A percentile compares a stretch with the other conserved stretches of the same genome.
These are phyloP conservation scores for Isurus oxyrinchus DNA, from an alignment of 2,113 vertebrate species.

Conservation along the genomic window DNA sequence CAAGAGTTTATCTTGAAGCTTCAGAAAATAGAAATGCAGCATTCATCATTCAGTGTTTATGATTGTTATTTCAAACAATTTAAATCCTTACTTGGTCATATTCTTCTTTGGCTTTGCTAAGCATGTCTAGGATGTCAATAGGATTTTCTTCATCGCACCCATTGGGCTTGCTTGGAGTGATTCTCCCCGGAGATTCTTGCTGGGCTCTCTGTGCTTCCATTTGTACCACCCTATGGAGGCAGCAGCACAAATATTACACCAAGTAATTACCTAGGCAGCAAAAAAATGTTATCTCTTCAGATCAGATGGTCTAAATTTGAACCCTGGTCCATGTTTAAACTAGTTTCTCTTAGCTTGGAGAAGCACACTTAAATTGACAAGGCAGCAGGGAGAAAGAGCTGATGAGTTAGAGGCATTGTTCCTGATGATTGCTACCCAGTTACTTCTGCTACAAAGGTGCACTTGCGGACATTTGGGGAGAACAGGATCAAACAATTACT, in stretches of 20 bases:
- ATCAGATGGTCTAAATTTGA: neutral
- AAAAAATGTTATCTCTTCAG: neutral
- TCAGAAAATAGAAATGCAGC: neutral
- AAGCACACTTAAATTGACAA: neutral
- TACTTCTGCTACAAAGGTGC: neutral
- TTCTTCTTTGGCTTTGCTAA: conserved; percentile 93
- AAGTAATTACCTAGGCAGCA: neutral
- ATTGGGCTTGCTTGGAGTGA: conserved; percentile 64
- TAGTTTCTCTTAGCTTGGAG: neutral
- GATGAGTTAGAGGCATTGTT: neutral
- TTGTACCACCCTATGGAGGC: conserved; percentile 72
- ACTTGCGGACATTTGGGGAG: neutral
- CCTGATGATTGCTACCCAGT: neutral
- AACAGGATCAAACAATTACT: neutral
- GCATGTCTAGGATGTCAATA: conserved; percentile 89
- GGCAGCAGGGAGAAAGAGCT: neutral
- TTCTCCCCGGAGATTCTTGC: conserved; percentile 64
- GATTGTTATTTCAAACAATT: neutral
- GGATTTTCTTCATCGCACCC: conserved; percentile 66
- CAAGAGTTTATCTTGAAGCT: neutral
- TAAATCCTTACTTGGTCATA: conserved; percentile 76
- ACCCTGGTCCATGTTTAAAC: neutral
- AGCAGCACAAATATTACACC: neutral
- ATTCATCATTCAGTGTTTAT: conserved; percentile 4
- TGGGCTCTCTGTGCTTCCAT: conserved; percentile 74